Conservation (phyloP, 2,888 invertebrate species). For the Chirona hameri region DNA sequence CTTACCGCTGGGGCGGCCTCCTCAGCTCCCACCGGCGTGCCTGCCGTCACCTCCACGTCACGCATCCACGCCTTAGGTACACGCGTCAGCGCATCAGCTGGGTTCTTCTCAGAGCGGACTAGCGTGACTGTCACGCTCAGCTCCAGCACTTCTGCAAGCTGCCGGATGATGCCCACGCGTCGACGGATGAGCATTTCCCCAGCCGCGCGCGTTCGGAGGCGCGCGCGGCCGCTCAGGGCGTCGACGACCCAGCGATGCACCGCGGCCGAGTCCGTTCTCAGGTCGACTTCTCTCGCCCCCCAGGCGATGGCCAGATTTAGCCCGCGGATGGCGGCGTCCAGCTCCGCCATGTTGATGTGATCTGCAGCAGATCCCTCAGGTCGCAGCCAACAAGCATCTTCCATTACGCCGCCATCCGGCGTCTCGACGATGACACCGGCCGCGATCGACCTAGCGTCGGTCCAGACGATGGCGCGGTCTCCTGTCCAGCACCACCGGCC, state of each 20-base stretch:
- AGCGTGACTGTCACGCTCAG: conserved; percentile 22
- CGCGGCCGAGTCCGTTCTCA: not conserved
- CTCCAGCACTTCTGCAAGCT: not conserved
- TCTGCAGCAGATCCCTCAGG: not conserved
- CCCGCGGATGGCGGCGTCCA: conserved; percentile 13
- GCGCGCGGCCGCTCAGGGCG: conserved; percentile 7
- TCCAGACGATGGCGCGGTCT: not conserved
- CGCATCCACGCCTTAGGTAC: conserved; percentile 30
- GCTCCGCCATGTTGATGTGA: conserved; percentile 29
- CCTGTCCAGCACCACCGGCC: not conserved
- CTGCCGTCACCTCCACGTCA: no score
- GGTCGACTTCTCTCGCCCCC: not conserved
- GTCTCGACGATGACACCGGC: not conserved
- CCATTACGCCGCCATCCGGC: not conserved
- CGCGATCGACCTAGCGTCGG: not conserved
- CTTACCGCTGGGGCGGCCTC: no score
- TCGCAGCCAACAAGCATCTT: conserved; percentile 24
- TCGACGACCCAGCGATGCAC: not conserved
- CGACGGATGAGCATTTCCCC: conserved; percentile 3
- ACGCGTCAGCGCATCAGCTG: conserved; percentile 23
- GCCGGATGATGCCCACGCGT: not conserved
- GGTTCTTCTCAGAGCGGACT: not conserved
- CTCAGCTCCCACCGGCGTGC: no score
- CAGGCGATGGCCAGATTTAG: conserved; percentile 26
- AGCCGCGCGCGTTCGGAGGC: not conserved